Evolutionary conservation across 2,113 vertebrate species (phyloP), one percentile per base, ranked within the genome.

Genomic region (Eulemur rufifrons): DNA sequence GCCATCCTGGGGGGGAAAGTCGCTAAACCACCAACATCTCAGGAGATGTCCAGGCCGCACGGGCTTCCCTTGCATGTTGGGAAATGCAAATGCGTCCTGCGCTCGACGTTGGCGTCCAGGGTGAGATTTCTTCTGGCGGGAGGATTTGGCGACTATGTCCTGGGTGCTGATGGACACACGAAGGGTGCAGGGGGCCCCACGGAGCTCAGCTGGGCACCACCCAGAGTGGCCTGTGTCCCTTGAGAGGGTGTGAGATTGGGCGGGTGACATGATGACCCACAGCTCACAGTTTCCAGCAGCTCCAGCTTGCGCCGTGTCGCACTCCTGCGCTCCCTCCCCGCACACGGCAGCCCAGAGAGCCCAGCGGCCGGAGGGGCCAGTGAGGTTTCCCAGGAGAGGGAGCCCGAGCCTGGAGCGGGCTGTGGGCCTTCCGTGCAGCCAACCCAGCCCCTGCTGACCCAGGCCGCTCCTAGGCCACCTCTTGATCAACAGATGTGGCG

Each of bases 181-280:
- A 8, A 1, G 50, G n/a, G 12, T 4, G 37, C n/a, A 54, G 80
- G 54, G 68, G 52, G 54, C 74, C 74, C 23, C 42, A 34, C 3
- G 13, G 37, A 32, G 54, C 59, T 25, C 69, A 32, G 29, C 47
- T 18, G 50, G 63, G 29, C 12, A 23, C 21, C 18, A 47, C 45
- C 69, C 45, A 14, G 50, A 59, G 66, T 21, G 17, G 15, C 52
- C 8, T 1, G 8, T 7, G 66, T 76, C 13, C n/a, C 8, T 10
- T 0, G 4, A 1, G 5, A 8, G 3, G 6, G 12, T 0, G 4
- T 12, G 1, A 0, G 34, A 17, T 1, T 1, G 42, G 47, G 45
- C 0, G 0, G 1, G 0, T 52, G 3, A 7, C 0, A 0, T 5
- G 3, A 8, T 1, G 50, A n/a, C 27, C 37, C 59, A 18, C 8